Evolutionary conservation across 2,113 vertebrate species (phyloP), one percentile per base, ranked within the genome.

Genomic region (Numenius arquata): DNA sequence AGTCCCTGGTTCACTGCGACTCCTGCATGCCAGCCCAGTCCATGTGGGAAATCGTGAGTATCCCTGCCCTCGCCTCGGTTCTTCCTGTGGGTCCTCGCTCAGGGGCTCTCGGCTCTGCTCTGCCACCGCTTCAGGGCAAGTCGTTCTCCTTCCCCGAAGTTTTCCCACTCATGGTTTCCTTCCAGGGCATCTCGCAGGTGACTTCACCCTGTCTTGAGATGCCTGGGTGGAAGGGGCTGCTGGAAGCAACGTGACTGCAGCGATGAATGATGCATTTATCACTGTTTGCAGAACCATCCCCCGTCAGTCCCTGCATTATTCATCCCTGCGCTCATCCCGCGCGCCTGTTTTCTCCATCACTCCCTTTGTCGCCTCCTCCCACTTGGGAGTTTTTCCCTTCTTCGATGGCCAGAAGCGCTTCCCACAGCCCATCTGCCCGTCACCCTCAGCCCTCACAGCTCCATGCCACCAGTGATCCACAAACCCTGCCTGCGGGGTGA

Each of bases 31-130:
- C 99, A 4, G 99, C 99, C 43, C 98, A 99, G 98, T 99, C 99
- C 52, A 98, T 99, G 98, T 99, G 99, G 99, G 99, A 99, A 97
- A 99, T 99, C 53, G 99, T 99, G 98, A 99, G 99, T 99, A 95
- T 56, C 52, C n/a, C 2, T 1, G 15, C 32, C 22, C 23, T 50
- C 65, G 8, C 55, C 22, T 0, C 0, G 4, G 27, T 13, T 18
- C 36, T 12, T 18, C 8, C 26, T 5, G 32, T 1, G 0, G 45
- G 23, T 21, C 15, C 26, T 78, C 1, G 2, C 43, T 12, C 53
- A 4, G 74, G 55, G 17, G 32, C 27, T n/a, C 48, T 15, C 38
- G 9, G 15, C 65, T 63, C 40, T 52, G 61, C 95, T 86, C 80
- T 73, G 56, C 30, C 38, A 18, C 41, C 27, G 0, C 72, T 15